Base-by-base conservation (phyloP, 2,888 invertebrate species). In the Noctua janthina region DNA sequence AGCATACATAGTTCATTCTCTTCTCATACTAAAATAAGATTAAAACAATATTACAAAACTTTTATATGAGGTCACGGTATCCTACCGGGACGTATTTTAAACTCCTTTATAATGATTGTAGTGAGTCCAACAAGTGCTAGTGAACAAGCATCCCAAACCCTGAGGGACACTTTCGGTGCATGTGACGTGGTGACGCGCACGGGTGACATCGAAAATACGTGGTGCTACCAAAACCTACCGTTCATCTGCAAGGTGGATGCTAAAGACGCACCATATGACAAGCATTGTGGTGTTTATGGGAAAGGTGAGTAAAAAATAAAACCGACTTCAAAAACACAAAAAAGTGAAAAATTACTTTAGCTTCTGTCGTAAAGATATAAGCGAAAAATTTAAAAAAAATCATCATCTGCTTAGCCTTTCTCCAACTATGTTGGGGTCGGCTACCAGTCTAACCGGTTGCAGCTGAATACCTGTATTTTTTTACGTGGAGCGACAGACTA, bases 171-270 rank as follows among this genome's bases (percentile, higher is more conserved):
- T 0, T 0, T 10, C 3, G 13, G 56, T 10, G 15, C 5, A 10
- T 92, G 95, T 62, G 91, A 93, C 10, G 93, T 93, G 4, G 64
- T 92, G n/a, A 90, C 91, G 0, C 91, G 95, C 0, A 70, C 76
- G 0, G 95, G 94, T 0, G 91, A 92, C 0, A 62, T 92, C 0
- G 87, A 91, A 13, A 83, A 86, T 0, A 7, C 23, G 0, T 7
- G 51, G 0, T 95, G 95, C 79, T 87, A 51, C 74, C 74, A 29
- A 6, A 0, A 3, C 0, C 68, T 92, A 2, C 95, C 96, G 0
- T 96, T 94, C 78, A 89, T 96, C 20, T 96, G 96, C 88, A 96
- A 95, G 79, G 94, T 95, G 66, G 87, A 90, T 0, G 94, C 94
- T 0, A 88, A 76, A 0, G 91, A 93, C 1, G 94, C 92, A 0